A percentile compares a stretch with the other conserved stretches of the same genome.
Conservation (phyloP, 2,113 vertebrate genomes). For the Amphilophus citrinellus region DNA sequence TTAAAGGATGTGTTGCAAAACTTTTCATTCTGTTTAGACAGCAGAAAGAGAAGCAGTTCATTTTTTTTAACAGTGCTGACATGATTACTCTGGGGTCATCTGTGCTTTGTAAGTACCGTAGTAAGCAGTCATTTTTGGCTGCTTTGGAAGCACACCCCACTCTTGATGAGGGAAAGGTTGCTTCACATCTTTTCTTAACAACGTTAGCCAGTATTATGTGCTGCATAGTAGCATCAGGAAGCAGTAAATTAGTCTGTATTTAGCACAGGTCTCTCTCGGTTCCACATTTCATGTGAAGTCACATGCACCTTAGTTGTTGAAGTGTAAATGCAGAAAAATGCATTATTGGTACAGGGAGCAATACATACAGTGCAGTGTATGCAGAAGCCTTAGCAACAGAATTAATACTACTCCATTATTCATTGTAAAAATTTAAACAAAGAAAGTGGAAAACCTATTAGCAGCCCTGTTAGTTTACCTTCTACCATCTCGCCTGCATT, state of each 20-base stretch:
- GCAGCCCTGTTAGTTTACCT: not conserved
- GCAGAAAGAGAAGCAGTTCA: conserved; percentile 23
- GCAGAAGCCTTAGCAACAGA: not conserved
- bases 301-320: not conserved
- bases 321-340: not conserved
- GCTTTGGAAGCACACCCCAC: not conserved
- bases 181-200: not conserved
- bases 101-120: not conserved
- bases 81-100: conserved; percentile 16
- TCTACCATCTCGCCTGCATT: not conserved
- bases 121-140: not conserved
- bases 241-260: not conserved
- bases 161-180: not conserved
- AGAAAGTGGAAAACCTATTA: not conserved
- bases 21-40: conserved; percentile 37
- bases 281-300: not conserved
- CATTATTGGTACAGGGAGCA: not conserved
- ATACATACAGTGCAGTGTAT: not conserved
- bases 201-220: not conserved
- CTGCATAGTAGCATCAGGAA: not conserved
- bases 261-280: not conserved
- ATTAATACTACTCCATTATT: not conserved
- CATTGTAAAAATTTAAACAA: not conserved
- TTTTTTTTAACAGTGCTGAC: conserved; percentile 17
- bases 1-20: not conserved